phyloP scores from a whole-genome alignment of 2,888 invertebrate species.

The Saturnia japonica region DNA sequence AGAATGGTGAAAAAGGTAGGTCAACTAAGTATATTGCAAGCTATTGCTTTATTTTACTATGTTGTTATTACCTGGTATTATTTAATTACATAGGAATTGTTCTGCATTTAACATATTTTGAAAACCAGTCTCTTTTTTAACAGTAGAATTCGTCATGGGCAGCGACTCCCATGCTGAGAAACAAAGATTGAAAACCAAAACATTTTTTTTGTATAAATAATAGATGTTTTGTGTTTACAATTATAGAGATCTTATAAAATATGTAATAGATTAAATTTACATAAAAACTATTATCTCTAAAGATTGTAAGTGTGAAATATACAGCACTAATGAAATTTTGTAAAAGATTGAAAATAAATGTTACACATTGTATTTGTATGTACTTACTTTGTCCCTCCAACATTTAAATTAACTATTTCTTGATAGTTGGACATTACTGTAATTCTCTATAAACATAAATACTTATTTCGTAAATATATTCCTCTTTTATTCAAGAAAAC shows the following conservation, averaged over 20 bases:
- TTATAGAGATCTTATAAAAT: background rate
- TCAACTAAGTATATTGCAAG: background rate
- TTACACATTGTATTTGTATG: background rate
- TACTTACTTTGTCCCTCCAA: constrained; percentile 94
- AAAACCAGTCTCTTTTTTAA: background rate
- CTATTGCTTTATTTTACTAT: background rate
- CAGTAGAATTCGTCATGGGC: background rate
- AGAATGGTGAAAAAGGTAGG: background rate
- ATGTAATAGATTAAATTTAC: background rate
- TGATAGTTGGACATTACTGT: constrained; percentile 72
- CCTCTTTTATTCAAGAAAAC: background rate
- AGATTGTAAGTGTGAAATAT: background rate
- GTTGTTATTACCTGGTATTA: background rate
- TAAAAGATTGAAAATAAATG: background rate
- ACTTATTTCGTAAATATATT: constrained; percentile 14
- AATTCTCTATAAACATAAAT: constrained; percentile 25
- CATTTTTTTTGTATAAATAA: background rate
- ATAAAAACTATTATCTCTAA: background rate
- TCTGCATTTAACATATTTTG: background rate
- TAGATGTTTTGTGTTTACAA: background rate
- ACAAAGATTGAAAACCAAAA: background rate
- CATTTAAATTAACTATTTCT: constrained; percentile 94
- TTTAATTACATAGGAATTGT: background rate
- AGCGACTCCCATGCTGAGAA: background rate
- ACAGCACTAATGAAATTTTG: background rate